phyloP scores from a whole-genome alignment of 2,797 vertebrate species.

The Enteromius argenteus region DNA sequence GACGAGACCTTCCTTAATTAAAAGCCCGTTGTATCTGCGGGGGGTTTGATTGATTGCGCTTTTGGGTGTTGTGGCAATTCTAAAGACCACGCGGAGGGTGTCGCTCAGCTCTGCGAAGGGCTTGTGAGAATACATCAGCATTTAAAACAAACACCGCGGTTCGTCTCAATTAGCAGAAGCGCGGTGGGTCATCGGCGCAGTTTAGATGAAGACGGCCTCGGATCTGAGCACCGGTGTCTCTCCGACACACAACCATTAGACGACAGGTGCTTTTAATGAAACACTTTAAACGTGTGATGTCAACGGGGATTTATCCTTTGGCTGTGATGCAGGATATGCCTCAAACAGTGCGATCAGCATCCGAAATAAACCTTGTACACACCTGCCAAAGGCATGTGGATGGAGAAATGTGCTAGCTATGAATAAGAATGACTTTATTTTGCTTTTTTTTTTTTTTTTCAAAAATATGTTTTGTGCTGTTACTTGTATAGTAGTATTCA shows the following conservation, averaged over 20 bases:
- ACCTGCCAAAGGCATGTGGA: not conserved
- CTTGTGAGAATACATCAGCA: slow-evolving; percentile 33
- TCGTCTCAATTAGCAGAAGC: slow-evolving; percentile 25
- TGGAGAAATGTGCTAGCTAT: not conserved
- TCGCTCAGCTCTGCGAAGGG: slow-evolving; percentile 7
- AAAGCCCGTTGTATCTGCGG: slow-evolving; percentile 68
- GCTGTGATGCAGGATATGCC: slow-evolving; percentile 7
- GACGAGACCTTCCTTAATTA: slow-evolving; percentile 72
- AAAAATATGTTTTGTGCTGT: not conserved
- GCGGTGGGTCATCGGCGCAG: not conserved
- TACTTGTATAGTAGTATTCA: not conserved
- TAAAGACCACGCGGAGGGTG: slow-evolving; percentile 19
- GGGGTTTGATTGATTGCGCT: slow-evolving; percentile 62
- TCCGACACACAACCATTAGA: slow-evolving; percentile 19
- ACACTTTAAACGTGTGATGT: slow-evolving; percentile 50
- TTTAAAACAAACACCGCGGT: slow-evolving; percentile 7
- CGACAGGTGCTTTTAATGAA: slow-evolving; percentile 35
- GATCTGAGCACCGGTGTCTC: not conserved
- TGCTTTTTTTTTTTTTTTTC: not conserved
- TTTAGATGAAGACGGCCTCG: not conserved
- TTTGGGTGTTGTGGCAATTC: slow-evolving; percentile 48
- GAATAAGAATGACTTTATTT: not conserved
- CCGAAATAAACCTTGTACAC: not conserved
- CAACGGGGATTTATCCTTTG: slow-evolving; percentile 35
- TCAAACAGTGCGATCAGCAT: not conserved